A percentile compares a stretch with the other conserved stretches of the same genome.
Evolutionary conservation across 2,797 vertebrate genomes (phyloP).

Genomic region (Sus cebifrons): DNA sequence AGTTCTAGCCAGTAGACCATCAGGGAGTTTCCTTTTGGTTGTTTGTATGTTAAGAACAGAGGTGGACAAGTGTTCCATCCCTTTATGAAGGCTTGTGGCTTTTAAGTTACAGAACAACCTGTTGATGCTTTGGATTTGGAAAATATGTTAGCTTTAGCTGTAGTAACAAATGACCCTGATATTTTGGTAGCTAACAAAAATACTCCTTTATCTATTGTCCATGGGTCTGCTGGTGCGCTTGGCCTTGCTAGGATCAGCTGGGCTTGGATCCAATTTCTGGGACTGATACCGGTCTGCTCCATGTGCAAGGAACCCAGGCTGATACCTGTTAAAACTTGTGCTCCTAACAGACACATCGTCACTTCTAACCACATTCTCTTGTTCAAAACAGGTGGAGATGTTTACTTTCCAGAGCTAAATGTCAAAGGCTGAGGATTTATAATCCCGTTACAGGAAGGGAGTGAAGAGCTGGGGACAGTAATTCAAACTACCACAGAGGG

Average conservation of each 20-base stretch:
- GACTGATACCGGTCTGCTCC: neutral
- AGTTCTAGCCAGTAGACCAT: too few species aligned
- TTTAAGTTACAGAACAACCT: slow-evolving; percentile 48
- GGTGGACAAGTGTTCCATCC: neutral
- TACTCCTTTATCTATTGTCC: slow-evolving; percentile 34
- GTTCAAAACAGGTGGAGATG: neutral
- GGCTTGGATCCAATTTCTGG: neutral
- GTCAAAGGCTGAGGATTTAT: slow-evolving; percentile 32
- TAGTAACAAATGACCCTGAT: neutral
- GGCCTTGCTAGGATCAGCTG: neutral
- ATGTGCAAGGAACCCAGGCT: neutral
- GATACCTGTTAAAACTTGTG: slow-evolving; percentile 13
- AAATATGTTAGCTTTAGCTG: slow-evolving; percentile 42
- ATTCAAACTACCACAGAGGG: slow-evolving; percentile 1
- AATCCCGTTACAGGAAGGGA: slow-evolving; percentile 3
- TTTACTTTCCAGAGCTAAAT: slow-evolving; percentile 52
- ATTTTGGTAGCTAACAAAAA: slow-evolving; percentile 60
- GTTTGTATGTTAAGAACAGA: slow-evolving; percentile 55
- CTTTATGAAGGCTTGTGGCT: slow-evolving; percentile 55
- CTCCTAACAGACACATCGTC: neutral
- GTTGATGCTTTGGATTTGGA: slow-evolving; percentile 30
- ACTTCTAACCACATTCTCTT: neutral
- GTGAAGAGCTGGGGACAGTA: slow-evolving; percentile 29
- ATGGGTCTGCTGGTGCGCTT: neutral
- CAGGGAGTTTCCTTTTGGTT: neutral